Base-by-base conservation (phyloP, 2,888 invertebrate species). In the Prosapia bicincta region DNA sequence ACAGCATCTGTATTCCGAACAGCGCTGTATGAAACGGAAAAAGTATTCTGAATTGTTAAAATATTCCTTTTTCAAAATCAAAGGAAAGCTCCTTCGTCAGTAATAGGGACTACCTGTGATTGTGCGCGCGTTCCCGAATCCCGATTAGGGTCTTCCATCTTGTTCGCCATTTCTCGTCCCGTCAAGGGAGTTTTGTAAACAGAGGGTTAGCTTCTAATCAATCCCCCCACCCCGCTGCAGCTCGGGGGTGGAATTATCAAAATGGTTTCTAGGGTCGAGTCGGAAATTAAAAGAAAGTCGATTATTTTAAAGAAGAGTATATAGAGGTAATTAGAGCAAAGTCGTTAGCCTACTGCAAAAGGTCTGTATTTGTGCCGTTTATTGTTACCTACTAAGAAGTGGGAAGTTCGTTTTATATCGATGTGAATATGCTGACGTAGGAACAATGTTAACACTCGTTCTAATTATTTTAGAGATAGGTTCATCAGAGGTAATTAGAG, bases 81-180 rank as follows among this genome's bases (percentile, higher is more conserved):
- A 9, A 54, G 54, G 9, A 38, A 54, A 54, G 20, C 54, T 54
- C 20, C 54, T 20, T 2, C 20, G 20, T n/a, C 20, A 5, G 54
- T 54, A 54, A 54, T 54, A 6, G 13, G 2, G n/a, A n/a, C n/a
- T n/a, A 30, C 30, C 30, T 30, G 30, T n/a, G 54, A 10, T 5
- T 10, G 5, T 54, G 38, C 38, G 54, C 54, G 54, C 54, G 54
- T 20, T n/a, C 20, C 20, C n/a, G 54, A 54, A 54, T 54, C 54
- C 54, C 54, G 54, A 54, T 54, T 54, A 54, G 54, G 54, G 20
- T 54, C 54, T 54, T 54, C 54, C 54, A 54, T 54, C 54, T 54
- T 54, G 54, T 54, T 54, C 54, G 54, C 54, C 54, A 54, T 54
- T 54, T 54, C 54, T 54, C 54, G 54, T 54, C 54, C 54, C 54